Evolutionary conservation across 2,888 invertebrate genomes (phyloP), one percentile per base, ranked within the genome.

Genomic region (Drymonia ruficornis): DNA sequence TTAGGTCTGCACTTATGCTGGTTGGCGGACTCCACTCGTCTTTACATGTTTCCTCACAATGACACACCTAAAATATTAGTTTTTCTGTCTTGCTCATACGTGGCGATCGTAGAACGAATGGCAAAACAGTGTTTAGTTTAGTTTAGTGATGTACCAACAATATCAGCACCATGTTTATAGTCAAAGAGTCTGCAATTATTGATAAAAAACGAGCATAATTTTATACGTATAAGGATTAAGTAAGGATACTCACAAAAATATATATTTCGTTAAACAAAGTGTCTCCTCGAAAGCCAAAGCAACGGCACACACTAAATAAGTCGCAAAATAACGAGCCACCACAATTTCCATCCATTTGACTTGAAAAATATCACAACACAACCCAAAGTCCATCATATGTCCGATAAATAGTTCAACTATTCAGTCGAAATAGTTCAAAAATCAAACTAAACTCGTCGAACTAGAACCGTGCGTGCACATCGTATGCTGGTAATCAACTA

Each of bases 261-360:
- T 43, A 43, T 43, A 43, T 16, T 43, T 43, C 13, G 16, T 43
- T 23, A 43, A 43, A 19, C 8, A 43, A 7, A 43, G 43, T 23
- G 18, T 43, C 43, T 43, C 43, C 19, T 43, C 43, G 43, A 43
- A 43, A 19, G n/a, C 43, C 19, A 43, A 43, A 43, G 43, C 43
- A 43, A 18, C n/a, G 11, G 43, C 19, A 43, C 43, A 19, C 12
- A 43, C 19, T 43, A 43, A 43, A 43, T 19, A 43, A 6, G 43
- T 43, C 19, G 19, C 43, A 43, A 19, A 43, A 43, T 19, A 16
- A 15, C 16, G 40, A 40, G 3, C 12, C 13, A 19, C 19, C 13
- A 23, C 43, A 43, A 4, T 11, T 5, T 43, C 23, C 13, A 43
- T 43, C 43, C 43, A 43, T 43, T 43, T 23, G 12, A 23, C 3